Evolutionary conservation across 2,888 invertebrate genomes (phyloP), one percentile per base, ranked within the genome.

Genomic region (Nephrocerus scutellatus): DNA sequence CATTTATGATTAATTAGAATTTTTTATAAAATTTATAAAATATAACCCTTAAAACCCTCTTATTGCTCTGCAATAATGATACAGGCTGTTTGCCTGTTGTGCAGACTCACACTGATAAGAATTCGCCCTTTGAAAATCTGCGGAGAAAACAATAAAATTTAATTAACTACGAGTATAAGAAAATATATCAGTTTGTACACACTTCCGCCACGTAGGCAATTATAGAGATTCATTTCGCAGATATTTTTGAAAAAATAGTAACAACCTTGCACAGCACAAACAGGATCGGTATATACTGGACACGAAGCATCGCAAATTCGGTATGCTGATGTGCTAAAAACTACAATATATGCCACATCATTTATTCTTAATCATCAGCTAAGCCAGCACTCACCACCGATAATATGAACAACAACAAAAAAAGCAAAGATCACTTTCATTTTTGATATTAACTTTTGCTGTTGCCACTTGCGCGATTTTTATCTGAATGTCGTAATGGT

Each of bases 31-130:
- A n/a, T n/a, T n/a, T n/a, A n/a, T n/a, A n/a, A n/a, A n/a, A n/a
- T n/a, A n/a, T n/a, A n/a, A n/a, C n/a, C n/a, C n/a, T n/a, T n/a
- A n/a, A n/a, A n/a, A n/a, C n/a, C n/a, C n/a, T n/a, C n/a, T n/a
- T n/a, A n/a, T n/a, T n/a, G n/a, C n/a, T n/a, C n/a, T n/a, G n/a
- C n/a, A n/a, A n/a, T n/a, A n/a, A n/a, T n/a, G n/a, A n/a, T n/a
- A n/a, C n/a, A n/a, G n/a, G n/a, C n/a, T n/a, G n/a, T n/a, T n/a
- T n/a, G 18, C 3, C 5, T 26, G 21, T 7, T 9, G 24, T 7
- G 31, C 37, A 6, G 20, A 24, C 16, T 31, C 15, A 21, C 37
- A 37, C 15, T 31, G 31, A 24, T 21, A 26, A 20, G 2, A 6
- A 10, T 15, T 12, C n/a, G n/a, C n/a, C n/a, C n/a, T n/a, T n/a